These are phyloP conservation scores for Spea multiplicata DNA, from an alignment of 2,113 vertebrate species.

Conservation along the genomic window DNA sequence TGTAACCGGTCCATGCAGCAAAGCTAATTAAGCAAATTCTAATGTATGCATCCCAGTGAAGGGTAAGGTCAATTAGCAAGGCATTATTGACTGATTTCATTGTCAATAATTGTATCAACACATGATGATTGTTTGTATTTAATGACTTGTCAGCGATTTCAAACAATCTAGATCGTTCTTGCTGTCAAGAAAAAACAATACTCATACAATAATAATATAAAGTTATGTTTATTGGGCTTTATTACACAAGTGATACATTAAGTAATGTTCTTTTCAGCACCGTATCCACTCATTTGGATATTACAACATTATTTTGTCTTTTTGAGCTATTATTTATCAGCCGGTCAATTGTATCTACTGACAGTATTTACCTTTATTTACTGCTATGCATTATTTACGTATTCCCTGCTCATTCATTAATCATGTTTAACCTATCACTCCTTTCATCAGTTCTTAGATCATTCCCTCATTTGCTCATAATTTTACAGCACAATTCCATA, in stretches of 20 bases:
- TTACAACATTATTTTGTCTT: too few species aligned
- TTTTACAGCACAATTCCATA: too few species aligned
- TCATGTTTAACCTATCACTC: neutral
- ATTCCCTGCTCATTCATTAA: neutral
- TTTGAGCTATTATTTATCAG: neutral
- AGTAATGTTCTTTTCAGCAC: too few species aligned
- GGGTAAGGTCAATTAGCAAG: neutral
- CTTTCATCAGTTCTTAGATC: neutral
- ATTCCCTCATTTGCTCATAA: neutral
- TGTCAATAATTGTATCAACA: too few species aligned
- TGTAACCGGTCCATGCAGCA: neutral
- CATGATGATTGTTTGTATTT: too few species aligned
- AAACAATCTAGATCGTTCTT: too few species aligned
- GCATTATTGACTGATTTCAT: neutral
- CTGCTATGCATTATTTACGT: neutral
- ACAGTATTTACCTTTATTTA: neutral
- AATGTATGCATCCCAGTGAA: neutral
- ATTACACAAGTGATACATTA: too few species aligned
- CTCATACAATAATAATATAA: too few species aligned
- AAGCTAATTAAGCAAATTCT: neutral
- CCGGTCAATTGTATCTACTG: neutral
- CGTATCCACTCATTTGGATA: too few species aligned
- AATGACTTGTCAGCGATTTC: too few species aligned
- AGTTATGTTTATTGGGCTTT: too few species aligned
- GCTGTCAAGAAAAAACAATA: too few species aligned